Percentiles rank a stretch among this genome's conserved stretches.
These are phyloP conservation scores for Rhinogobius similis DNA, from an alignment of 2,113 vertebrate genomes.

Conservation along the genomic window DNA sequence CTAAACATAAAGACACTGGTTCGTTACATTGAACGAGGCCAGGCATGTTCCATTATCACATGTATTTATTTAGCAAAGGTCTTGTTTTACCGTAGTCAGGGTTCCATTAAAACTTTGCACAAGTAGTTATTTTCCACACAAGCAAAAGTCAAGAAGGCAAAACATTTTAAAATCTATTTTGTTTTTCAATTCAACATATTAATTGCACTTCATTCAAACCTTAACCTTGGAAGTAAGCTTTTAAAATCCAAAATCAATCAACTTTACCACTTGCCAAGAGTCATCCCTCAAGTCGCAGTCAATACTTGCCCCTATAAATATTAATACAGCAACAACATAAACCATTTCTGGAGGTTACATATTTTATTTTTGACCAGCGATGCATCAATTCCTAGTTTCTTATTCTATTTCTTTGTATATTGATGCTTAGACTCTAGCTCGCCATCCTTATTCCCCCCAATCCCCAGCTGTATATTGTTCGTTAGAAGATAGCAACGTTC, in stretches of 20 bases:
- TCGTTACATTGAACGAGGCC: too few species aligned
- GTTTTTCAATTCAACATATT: too few species aligned
- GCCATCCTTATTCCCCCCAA: slow-evolving; percentile 29
- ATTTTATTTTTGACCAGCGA: slow-evolving; percentile 29
- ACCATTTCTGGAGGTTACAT: slow-evolving; percentile 25
- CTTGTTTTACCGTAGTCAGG: too few species aligned
- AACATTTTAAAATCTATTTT: background rate
- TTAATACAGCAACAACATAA: slow-evolving; percentile 8
- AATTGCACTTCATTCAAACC: too few species aligned
- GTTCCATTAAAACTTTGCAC: too few species aligned
- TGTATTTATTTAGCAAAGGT: too few species aligned
- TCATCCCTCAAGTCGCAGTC: slow-evolving; percentile 12
- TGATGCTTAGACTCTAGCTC: too few species aligned
- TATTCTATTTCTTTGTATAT: background rate
- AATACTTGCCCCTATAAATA: slow-evolving; percentile 15
- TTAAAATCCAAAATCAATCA: slow-evolving; percentile 1
- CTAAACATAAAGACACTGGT: too few species aligned
- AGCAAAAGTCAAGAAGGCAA: background rate
- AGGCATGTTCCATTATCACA: too few species aligned
- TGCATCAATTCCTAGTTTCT: slow-evolving; percentile 35
- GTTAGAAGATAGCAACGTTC: slow-evolving; percentile 64
- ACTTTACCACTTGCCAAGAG: slow-evolving; percentile 8
- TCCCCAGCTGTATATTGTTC: slow-evolving; percentile 52
- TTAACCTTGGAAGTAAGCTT: slow-evolving; percentile 14
- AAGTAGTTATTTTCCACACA: too few species aligned